A percentile compares a stretch with the other conserved stretches of the same genome.
These are phyloP conservation scores for Lordiphosa fenestrarum DNA, from an alignment of 2,888 invertebrate genomes.

Conservation along the genomic window DNA sequence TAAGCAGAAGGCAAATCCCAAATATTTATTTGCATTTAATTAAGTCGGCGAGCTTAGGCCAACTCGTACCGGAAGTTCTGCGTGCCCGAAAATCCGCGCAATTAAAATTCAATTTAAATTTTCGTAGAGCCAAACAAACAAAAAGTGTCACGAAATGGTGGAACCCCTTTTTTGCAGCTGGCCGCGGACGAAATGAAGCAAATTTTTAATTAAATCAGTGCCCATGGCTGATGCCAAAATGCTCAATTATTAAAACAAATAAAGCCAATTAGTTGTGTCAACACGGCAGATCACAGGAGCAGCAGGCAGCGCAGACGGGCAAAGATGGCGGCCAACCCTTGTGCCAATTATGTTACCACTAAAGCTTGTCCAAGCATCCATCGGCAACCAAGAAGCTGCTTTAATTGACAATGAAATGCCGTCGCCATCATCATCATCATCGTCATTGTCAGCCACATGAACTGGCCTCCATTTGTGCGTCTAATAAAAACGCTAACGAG, in stretches of 20 bases:
- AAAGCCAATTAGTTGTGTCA: slow-evolving; percentile 79
- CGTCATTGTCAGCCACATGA: slow-evolving; percentile 10
- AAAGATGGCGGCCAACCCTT: slow-evolving; percentile 33
- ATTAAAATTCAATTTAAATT: slow-evolving; percentile 65
- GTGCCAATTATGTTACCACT: slow-evolving; percentile 31
- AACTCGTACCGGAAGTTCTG: slow-evolving; percentile 18
- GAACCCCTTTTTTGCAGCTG: slow-evolving; percentile 43
- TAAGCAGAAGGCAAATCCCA: slow-evolving; percentile 58
- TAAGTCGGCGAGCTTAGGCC: slow-evolving; percentile 42
- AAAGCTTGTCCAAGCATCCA: slow-evolving; percentile 11
- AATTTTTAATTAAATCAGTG: slow-evolving; percentile 76
- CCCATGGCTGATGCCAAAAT: slow-evolving; percentile 53
- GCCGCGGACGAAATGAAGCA: slow-evolving; percentile 14
- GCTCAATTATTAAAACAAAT: slow-evolving; percentile 79
- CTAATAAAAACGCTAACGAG: slow-evolving; percentile 74
- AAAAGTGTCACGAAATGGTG: slow-evolving; percentile 32
- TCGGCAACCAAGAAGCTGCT: slow-evolving; percentile 37
- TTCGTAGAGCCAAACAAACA: slow-evolving; percentile 33
- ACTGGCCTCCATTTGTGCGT: slow-evolving; percentile 60
- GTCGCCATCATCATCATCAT: slow-evolving; percentile 35
- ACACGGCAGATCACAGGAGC: slow-evolving; percentile 45
- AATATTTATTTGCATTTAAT: slow-evolving; percentile 69
- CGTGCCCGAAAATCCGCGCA: slow-evolving; percentile 44
- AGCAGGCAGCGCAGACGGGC: slow-evolving; percentile 6
- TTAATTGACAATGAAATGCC: slow-evolving; percentile 70